phyloP scores from a whole-genome alignment of 2,888 invertebrate species.

The Acleris holmiana region DNA sequence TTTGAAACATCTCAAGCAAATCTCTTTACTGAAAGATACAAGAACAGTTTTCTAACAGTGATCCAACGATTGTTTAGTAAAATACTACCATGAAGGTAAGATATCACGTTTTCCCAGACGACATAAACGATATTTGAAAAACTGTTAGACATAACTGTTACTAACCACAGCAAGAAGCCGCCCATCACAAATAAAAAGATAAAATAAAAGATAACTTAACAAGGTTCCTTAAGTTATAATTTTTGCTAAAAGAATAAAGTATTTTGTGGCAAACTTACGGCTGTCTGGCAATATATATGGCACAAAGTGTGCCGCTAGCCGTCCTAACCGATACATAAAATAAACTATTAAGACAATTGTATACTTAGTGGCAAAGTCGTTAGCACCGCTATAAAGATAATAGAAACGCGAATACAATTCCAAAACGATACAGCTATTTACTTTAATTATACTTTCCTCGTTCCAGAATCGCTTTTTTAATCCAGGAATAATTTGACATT shows the following conservation, averaged over 20 bases:
- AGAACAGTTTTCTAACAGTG: too few relatives aligned
- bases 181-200: neutral
- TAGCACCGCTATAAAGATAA: constrained; percentile 53
- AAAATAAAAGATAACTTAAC: neutral
- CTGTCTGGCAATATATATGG: constrained; percentile 55
- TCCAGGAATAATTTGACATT: too few relatives aligned
- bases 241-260: constrained; percentile 33
- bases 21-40: too few relatives aligned
- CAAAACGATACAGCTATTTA: constrained; percentile 7
- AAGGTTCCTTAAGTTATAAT: constrained; percentile 28
- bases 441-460: neutral
- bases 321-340: constrained; percentile 46
- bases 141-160: neutral
- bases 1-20: too few relatives aligned
- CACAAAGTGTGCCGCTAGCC: constrained; percentile 52
- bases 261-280: constrained; percentile 51
- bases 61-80: too few relatives aligned
- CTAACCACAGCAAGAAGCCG: neutral
- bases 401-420: constrained; percentile 22
- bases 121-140: neutral
- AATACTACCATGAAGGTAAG: too few relatives aligned
- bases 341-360: constrained; percentile 28
- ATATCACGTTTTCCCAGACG: too few relatives aligned
- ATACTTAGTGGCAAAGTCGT: constrained; percentile 54
- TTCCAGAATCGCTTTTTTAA: too few relatives aligned